Evolutionary conservation across 2,113 vertebrate genomes (phyloP).

Genomic region (Dicaeum eximium): DNA sequence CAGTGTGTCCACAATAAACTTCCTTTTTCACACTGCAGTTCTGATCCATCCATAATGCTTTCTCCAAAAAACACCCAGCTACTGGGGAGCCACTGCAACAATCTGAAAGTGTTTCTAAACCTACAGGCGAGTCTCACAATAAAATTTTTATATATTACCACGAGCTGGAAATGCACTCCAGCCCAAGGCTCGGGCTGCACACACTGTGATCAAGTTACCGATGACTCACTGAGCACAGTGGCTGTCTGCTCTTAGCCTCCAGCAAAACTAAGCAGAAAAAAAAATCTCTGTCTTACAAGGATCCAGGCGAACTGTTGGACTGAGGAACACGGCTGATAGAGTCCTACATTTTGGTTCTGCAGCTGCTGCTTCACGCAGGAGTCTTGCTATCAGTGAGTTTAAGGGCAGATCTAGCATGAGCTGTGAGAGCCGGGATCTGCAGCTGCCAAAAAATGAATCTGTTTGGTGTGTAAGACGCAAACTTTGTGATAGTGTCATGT

Average conservation of each 20-base stretch:
- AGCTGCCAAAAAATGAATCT: not conserved
- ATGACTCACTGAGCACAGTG: not conserved
- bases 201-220: not conserved
- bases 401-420: not conserved
- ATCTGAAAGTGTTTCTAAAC: not conserved
- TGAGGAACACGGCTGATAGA: not conserved
- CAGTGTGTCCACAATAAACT: not conserved
- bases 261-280: not conserved
- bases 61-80: not conserved
- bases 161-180: not conserved
- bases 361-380: not conserved
- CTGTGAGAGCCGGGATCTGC: not conserved
- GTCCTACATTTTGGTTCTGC: not conserved
- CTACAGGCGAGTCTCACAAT: accelerated
- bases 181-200: accelerated
- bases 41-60: not conserved
- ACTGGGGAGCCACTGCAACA: not conserved
- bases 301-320: not conserved
- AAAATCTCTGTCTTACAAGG: not conserved
- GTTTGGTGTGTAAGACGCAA: accelerated
- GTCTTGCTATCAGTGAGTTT: not conserved
- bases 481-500: not conserved
- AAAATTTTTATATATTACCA: accelerated
- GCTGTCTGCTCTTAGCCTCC: not conserved
- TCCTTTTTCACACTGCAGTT: not conserved